Evolutionary conservation across 1,140 invertebrate genomes (phyloP), one percentile per base, ranked within the genome.

Genomic region (Hyposmocoma kahamanoa): DNA sequence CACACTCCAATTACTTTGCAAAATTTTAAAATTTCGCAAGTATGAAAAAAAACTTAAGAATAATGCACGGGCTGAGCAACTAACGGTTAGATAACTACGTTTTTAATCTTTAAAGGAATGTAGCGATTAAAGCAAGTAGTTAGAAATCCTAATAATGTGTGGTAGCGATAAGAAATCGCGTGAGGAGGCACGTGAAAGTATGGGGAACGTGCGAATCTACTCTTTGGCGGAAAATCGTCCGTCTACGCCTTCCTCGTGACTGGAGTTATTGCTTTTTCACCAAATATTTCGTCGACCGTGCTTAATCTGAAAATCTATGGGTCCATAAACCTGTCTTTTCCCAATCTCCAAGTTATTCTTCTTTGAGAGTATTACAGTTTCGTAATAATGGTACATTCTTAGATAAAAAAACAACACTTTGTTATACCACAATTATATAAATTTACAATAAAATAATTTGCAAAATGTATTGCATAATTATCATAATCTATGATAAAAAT

Each of bases 1-100:
- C 45, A 32, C 46, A 54, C 46, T 50, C 43, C 47, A 55, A 50
- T 50, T 50, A 50, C 38, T 56, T 50, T 26, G 22, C 3, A 20
- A 50, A 50, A 50, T 34, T 44, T 22, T 22, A 41, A 20, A 38
- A 41, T 49, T 54, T 49, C 3, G 47, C 52, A 54, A 54, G 34
- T 41, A 51, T 30, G 4, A 4, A 22, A 22, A 36, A 38, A 39
- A 19, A 10, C 15, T 5, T 45, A 42, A 46, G 47, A 39, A 49
- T 48, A 48, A 32, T 39, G 15, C 19, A 47, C 39, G 34, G 39
- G 45, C 5, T 19, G 6, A 30, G 28, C 10, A 30, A 17, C 9
- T 38, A 22, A 53, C 44, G 36, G 50, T 53, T 47, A 47, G 50
- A 42, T 53, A 53, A 53, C 22, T 18, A 39, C 19, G 15, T 36